Conservation (phyloP, 1,140 invertebrate genomes). For the Drosophila ogumai region DNA sequence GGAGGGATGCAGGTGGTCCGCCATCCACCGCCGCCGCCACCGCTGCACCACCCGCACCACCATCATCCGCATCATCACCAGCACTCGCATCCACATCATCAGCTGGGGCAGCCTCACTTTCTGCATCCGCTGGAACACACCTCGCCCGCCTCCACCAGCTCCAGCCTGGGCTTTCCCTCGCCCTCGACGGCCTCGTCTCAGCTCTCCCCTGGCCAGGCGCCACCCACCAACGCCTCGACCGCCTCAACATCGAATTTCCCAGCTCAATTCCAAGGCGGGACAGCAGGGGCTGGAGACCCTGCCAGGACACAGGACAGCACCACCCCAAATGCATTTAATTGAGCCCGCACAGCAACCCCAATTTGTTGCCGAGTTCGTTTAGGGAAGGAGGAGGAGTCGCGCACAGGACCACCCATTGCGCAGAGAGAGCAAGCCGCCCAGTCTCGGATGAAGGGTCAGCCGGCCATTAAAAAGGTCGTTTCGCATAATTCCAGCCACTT, state of each 20-base stretch:
- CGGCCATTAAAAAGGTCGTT: slow-evolving; percentile 65
- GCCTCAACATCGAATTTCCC: slow-evolving; percentile 32
- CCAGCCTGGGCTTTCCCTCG: slow-evolving; percentile 79
- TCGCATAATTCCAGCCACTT: slow-evolving; percentile 70
- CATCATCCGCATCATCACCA: slow-evolving; percentile 65
- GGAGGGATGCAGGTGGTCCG: slow-evolving; percentile 48
- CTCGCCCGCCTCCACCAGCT: slow-evolving; percentile 65
- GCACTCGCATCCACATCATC: slow-evolving; percentile 47
- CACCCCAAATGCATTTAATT: slow-evolving; percentile 83
- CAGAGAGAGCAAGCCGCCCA: slow-evolving; percentile 24
- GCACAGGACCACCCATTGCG: slow-evolving; percentile 70
- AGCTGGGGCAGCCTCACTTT: slow-evolving; percentile 42
- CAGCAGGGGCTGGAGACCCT: slow-evolving; percentile 20
- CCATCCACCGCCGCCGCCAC: slow-evolving; percentile 32
- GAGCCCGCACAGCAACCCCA: slow-evolving; percentile 63
- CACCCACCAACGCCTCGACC: slow-evolving; percentile 78
- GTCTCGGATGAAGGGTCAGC: slow-evolving; percentile 9
- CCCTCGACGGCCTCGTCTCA: slow-evolving; percentile 68
- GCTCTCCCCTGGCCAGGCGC: slow-evolving; percentile 83
- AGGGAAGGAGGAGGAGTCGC: slow-evolving; percentile 3
- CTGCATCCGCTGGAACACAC: slow-evolving; percentile 54
- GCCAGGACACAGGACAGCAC: slow-evolving; percentile 63
- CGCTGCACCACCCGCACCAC: slow-evolving; percentile 49
- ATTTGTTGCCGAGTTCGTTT: slow-evolving; percentile 53
- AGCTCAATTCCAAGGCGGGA: slow-evolving; percentile 28